Base-by-base conservation (phyloP, 2,797 vertebrate species). In the Notoglanidium macrostoma region DNA sequence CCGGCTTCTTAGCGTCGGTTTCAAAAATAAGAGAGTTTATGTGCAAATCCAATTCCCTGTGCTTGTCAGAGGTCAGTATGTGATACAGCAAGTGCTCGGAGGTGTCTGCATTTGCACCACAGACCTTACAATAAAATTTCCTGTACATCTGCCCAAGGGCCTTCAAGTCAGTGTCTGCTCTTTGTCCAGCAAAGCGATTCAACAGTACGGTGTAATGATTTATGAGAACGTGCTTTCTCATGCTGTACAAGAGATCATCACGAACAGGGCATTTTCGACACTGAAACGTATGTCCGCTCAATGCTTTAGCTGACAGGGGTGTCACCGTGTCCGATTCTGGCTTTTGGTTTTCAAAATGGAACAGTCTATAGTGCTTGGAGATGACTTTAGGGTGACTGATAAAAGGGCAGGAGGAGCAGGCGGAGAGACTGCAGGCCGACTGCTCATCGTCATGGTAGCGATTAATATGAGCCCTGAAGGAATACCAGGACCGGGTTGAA, bases 141-240 rank as follows among this genome's bases (percentile, higher is more conserved):
- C 93, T 95, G 59, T 92, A 5, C 32, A 84, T 55, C 0, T 86
- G 91, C 90, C 92, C 83, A 35, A 90, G 90, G 90, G 84, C 88
- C 86, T 93, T 14, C 83, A 92, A 84, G 23, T 90, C 77, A 85
- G 91, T n/a, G 46, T 90, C 90, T 3, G 92, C 89, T 85, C 94
- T 93, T 65, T 94, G 95, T 7, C 98, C 98, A 19, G 97, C 98
- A 90, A 97, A 99, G 0, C 93, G 92, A 87, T 96, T 96, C 63
- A 97, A 89, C 83, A 98, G 83, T 83, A 92, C 90, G 44, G 96
- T 93, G 78, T 98, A 95, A 92, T 99, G 98, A 89, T 96, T 97
- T 55, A 98, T 93, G 84, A 99, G 96, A 86, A 99, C 95, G 55
- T 99, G 98, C 92, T 98, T 98, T 95, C 99, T 99, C 92, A 98